A percentile compares a stretch with the other conserved stretches of the same genome.
phyloP scores from a whole-genome alignment of 2,113 vertebrate genomes.

The Ranitomeya variabilis region DNA sequence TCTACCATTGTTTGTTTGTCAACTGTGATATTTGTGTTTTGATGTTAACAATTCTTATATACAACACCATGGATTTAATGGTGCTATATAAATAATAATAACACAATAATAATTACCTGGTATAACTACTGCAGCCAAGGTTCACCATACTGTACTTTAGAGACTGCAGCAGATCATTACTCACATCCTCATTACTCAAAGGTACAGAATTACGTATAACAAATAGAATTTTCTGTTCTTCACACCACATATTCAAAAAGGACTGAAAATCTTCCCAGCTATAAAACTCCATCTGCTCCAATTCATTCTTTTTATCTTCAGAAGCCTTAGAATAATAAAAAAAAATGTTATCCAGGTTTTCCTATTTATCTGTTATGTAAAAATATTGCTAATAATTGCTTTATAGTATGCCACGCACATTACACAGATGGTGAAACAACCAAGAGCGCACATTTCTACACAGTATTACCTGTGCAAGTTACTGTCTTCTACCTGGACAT shows the following conservation, averaged over 20 bases:
- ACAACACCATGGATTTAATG: too few species aligned
- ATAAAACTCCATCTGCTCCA: conserved; percentile 49
- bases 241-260: conserved; percentile 49
- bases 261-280: conserved; percentile 52
- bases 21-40: too few species aligned
- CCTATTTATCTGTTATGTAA: too few species aligned
- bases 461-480: too few species aligned
- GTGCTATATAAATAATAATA: background rate
- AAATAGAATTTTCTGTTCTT: conserved; percentile 52
- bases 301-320: conserved; percentile 33
- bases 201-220: conserved; percentile 48
- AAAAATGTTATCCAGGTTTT: background rate
- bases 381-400: too few species aligned
- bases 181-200: conserved; percentile 38
- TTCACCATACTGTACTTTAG: conserved; percentile 53
- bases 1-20: too few species aligned
- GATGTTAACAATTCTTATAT: too few species aligned
- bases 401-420: too few species aligned
- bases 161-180: conserved; percentile 24
- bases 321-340: background rate
- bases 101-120: conserved; percentile 20
- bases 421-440: too few species aligned
- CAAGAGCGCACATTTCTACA: too few species aligned
- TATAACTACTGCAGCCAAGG: conserved; percentile 53
- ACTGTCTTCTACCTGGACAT: too few species aligned